These are phyloP conservation scores for Toxotes chatareus DNA, from an alignment of 2,113 vertebrate species.

Conservation along the genomic window DNA sequence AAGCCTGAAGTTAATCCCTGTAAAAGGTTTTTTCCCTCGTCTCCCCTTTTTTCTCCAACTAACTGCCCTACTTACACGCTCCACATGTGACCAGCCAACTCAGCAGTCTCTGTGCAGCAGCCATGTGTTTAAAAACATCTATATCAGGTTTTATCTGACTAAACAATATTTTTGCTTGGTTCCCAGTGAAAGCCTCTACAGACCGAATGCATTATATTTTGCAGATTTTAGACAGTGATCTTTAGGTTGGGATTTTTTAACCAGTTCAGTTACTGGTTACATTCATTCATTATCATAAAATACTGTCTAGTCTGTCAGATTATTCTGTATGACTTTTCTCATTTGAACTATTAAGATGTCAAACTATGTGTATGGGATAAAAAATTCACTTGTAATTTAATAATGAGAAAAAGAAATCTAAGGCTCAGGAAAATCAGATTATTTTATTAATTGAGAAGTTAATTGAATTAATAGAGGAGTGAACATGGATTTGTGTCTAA, in stretches of 20 bases:
- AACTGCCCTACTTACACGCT: background rate
- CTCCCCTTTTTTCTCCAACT: background rate
- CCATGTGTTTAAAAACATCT: no score
- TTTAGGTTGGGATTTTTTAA: background rate
- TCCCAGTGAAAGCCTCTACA: background rate
- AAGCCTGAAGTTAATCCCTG: no score
- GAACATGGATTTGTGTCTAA: constrained; percentile 1
- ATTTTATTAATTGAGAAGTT: background rate
- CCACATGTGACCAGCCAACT: background rate
- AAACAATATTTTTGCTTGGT: background rate
- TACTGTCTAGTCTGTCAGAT: background rate
- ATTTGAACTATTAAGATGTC: background rate
- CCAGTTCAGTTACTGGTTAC: background rate
- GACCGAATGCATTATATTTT: background rate
- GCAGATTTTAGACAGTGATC: background rate
- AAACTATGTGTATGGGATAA: background rate
- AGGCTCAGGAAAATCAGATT: background rate
- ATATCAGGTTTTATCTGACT: background rate
- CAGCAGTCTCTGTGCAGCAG: background rate
- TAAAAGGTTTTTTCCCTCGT: background rate
- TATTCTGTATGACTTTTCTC: background rate
- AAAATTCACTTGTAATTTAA: background rate
- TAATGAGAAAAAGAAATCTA: background rate
- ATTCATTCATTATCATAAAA: background rate
- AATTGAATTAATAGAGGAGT: background rate